Conservation (phyloP, 2,888 invertebrate species). For the Stenurella melanura region DNA sequence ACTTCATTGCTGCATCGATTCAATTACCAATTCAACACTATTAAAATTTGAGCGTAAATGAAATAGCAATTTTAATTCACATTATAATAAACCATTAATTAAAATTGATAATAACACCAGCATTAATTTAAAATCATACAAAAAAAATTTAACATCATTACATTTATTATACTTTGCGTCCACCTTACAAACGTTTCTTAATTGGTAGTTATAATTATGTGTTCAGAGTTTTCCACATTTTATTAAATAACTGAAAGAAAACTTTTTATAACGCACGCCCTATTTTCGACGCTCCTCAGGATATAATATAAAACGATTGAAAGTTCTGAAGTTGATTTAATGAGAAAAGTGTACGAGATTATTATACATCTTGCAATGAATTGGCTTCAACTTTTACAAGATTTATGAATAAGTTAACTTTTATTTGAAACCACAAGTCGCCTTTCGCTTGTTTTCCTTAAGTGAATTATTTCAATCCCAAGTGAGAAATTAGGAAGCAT, state of each 20-base stretch:
- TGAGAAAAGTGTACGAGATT: slow-evolving; percentile 25
- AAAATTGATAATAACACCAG: neutral
- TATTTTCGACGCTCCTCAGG: slow-evolving; percentile 3
- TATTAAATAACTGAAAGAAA: slow-evolving; percentile 11
- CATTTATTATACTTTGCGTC: neutral
- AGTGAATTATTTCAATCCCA: neutral
- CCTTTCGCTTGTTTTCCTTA: neutral
- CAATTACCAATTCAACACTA: neutral
- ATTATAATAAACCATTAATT: neutral
- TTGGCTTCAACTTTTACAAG: slow-evolving; percentile 24
- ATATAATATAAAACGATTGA: slow-evolving; percentile 30
- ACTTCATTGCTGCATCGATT: too few relatives aligned
- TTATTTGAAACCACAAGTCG: neutral
- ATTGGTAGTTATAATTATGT: neutral
- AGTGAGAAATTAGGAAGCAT: neutral
- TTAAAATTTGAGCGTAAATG: neutral
- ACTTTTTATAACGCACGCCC: slow-evolving; percentile 18
- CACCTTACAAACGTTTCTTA: neutral
- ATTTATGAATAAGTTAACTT: slow-evolving; percentile 18
- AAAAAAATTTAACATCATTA: too few relatives aligned
- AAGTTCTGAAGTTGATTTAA: slow-evolving; percentile 29
- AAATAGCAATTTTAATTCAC: neutral
- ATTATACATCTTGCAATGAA: slow-evolving; percentile 25
- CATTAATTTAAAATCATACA: neutral
- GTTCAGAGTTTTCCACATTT: neutral